Evolutionary conservation across 37 sponge, comb jelly and placozoan genomes (phyloP).

Genomic region (Aplysina aerophoba): DNA sequence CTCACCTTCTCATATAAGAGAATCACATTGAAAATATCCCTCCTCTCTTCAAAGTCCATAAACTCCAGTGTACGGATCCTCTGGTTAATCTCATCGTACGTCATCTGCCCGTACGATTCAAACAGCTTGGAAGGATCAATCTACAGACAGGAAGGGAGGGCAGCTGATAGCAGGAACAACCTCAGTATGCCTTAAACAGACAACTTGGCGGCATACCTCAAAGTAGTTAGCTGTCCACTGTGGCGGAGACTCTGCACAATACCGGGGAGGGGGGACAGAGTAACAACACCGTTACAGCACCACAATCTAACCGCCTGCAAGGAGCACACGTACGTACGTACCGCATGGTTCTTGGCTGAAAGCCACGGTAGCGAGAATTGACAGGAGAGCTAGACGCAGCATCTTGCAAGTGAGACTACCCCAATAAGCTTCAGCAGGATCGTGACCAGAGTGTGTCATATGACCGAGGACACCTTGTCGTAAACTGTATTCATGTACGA

Average conservation of each 20-base stretch:
- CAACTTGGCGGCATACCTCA: slow-evolving; percentile 12
- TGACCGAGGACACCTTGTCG: no score
- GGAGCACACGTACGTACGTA: background rate
- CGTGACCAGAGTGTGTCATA: no score
- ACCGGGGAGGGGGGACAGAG: background rate
- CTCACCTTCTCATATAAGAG: background rate
- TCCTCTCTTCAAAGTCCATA: background rate
- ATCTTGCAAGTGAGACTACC: background rate
- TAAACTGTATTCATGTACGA: no score
- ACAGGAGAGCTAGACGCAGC: background rate
- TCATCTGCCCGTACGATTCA: background rate
- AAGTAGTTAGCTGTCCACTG: slow-evolving; percentile 5
- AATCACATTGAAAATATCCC: background rate
- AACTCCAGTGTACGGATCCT: slow-evolving; percentile 3
- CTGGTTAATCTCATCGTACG: slow-evolving; percentile 4
- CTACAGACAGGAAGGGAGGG: background rate
- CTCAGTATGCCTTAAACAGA: background rate
- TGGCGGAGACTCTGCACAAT: background rate
- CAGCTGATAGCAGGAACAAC: background rate
- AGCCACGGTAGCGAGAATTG: background rate
- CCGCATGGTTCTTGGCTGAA: slow-evolving; percentile 24
- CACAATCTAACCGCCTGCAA: background rate
- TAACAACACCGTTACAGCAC: background rate
- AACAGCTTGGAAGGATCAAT: slow-evolving; percentile 21
- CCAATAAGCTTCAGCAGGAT: no score